Conservation (phyloP, 2,888 invertebrate species). For the Druceiella hillmani region DNA sequence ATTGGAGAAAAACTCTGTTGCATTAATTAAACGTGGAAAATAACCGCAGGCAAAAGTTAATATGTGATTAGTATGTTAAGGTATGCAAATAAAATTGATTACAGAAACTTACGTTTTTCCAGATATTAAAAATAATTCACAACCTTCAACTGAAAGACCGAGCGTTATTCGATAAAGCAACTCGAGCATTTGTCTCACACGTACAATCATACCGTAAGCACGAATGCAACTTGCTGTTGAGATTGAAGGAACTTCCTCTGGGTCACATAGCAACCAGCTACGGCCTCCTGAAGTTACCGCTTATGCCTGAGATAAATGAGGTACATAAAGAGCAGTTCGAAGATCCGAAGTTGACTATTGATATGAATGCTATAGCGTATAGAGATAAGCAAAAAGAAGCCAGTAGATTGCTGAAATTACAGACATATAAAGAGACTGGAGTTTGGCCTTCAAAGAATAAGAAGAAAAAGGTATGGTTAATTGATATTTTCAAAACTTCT, state of each 20-base stretch:
- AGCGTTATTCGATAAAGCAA: conserved; percentile 78
- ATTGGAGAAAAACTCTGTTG: too few relatives aligned
- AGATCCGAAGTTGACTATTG: conserved; percentile 53
- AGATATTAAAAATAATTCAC: conserved; percentile 55
- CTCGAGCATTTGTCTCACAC: conserved; percentile 92
- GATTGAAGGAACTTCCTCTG: conserved; percentile 82
- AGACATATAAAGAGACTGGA: conserved; percentile 67
- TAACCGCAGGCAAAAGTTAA: too few relatives aligned
- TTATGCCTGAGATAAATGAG: conserved; percentile 91
- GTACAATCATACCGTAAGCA: conserved; percentile 92
- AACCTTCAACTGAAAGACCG: conserved; percentile 66
- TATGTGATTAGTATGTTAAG: too few relatives aligned
- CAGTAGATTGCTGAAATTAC: conserved; percentile 64
- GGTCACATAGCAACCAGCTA: conserved; percentile 76
- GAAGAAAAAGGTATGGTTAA: conserved; percentile 35
- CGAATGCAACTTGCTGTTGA: conserved; percentile 85
- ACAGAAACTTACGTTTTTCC: conserved; percentile 15
- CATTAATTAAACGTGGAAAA: too few relatives aligned
- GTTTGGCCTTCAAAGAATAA: conserved; percentile 63
- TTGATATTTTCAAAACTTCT: too few relatives aligned
- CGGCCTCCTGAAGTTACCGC: conserved; percentile 84
- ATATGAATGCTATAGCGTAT: conserved; percentile 71
- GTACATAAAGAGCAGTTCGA: conserved; percentile 45
- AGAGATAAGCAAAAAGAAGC: conserved; percentile 74
- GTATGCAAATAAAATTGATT: conserved; percentile 1